phyloP scores from a whole-genome alignment of 2,888 invertebrate genomes.

The Hemaris fuciformis region DNA sequence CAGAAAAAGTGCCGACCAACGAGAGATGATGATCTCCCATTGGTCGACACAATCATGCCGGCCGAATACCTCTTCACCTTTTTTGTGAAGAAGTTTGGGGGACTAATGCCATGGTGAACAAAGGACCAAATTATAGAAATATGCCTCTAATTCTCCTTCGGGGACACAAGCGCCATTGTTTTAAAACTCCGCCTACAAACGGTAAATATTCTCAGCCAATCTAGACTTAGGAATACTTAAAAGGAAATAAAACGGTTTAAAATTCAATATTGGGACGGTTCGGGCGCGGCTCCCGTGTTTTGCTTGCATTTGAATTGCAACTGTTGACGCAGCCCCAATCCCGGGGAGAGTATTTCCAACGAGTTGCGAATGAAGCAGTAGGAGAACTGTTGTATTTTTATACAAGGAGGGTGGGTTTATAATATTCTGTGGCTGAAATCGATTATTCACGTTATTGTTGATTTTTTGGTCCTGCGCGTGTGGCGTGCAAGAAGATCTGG shows the following conservation, averaged over 20 bases:
- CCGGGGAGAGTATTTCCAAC: neutral
- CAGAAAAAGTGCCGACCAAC: no score
- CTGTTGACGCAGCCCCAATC: conserved; percentile 6
- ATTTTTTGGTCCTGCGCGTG: neutral
- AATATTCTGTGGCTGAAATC: neutral
- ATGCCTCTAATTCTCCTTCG: no score
- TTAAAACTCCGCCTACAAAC: neutral
- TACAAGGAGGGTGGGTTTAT: neutral
- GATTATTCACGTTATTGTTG: neutral
- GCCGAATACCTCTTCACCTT: no score
- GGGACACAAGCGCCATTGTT: no score
- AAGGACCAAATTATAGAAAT: no score
- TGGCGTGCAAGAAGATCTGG: no score
- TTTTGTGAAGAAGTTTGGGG: no score
- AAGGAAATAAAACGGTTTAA: neutral
- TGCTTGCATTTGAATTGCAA: conserved; percentile 10
- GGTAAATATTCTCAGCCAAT: neutral
- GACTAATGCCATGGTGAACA: no score
- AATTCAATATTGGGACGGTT: conserved; percentile 1
- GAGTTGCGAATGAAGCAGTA: neutral
- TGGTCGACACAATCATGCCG: no score
- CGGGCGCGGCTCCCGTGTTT: neutral
- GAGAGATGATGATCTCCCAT: no score
- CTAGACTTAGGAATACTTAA: neutral
- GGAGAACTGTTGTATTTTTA: neutral